Evolutionary conservation across 2,113 vertebrate genomes (phyloP), one percentile per base, ranked within the genome.

Genomic region (Thalassarche chlororhynchos): DNA sequence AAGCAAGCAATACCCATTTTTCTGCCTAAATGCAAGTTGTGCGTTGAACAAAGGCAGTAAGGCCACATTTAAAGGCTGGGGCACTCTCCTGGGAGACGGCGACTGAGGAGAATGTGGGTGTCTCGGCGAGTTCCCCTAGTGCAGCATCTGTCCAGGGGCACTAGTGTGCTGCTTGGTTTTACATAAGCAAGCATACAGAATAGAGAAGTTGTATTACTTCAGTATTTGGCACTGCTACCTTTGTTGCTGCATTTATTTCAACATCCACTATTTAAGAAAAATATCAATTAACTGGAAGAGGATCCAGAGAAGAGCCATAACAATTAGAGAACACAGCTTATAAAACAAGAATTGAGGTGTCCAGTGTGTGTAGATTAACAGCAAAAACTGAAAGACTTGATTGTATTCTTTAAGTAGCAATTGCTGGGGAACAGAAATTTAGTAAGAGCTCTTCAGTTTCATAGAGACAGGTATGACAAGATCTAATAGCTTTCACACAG

Each of bases 71-170:
- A 13, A 23, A 36, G 64, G 47, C n/a, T 36, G 40, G 16, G n/a
- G 44, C 6, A 3, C 42, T 9, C 5, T 11, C 28, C 32, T 2
- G 18, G 34, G 13, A 52, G 25, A 5, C 32, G 9, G 28, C 5
- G 2, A 8, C 25, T 1, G 40, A 49, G n/a, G n/a, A 44, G 49
- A 70, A n/a, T 0, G 1, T 0, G 5, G 17, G 28, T 4, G 5
- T 4, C 21, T 8, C 10, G 0, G 26, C 3, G 6, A 47, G 21
- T 2, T 5, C 4, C 14, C 13, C 29, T 4, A 8, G 47, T 20
- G 62, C n/a, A 44, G 7, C 15, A 2, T 2, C 65, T 7, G 10
- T 5, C 13, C 57, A 4, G 26, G 6, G 3, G 5, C 65, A 8
- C 40, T 2, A 6, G 11, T 1, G 7, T 8, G 44, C 14, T 44